Conservation (phyloP, 2,888 invertebrate genomes). For the Leptinotarsa haldemani region DNA sequence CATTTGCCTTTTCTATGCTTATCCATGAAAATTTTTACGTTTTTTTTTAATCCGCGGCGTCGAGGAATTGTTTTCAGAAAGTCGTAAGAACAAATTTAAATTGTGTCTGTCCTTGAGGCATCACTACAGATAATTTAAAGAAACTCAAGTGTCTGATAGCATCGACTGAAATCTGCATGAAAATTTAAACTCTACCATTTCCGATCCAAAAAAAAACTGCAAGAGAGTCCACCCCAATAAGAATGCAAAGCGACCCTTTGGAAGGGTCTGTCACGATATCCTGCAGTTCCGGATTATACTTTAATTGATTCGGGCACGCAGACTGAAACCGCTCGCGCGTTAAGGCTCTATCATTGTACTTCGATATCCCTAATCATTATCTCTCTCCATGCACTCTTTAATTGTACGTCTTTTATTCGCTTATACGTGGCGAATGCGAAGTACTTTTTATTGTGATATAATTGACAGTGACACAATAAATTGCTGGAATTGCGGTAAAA, state of each 20-base stretch:
- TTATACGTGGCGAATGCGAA: constrained; percentile 44
- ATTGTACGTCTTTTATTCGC: constrained; percentile 63
- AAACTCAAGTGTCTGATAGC: too few relatives aligned
- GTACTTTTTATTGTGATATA: constrained; percentile 44
- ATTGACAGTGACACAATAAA: constrained; percentile 39
- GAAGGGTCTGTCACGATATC: constrained; percentile 60
- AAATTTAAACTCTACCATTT: constrained; percentile 16
- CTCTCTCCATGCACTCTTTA: constrained; percentile 63
- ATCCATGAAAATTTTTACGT: too few relatives aligned
- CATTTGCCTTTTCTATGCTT: too few relatives aligned
- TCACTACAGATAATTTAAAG: too few relatives aligned
- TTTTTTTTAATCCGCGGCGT: too few relatives aligned
- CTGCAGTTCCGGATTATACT: constrained; percentile 71
- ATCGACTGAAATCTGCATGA: background rate
- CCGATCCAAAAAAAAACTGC: constrained; percentile 35
- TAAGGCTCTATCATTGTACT: constrained; percentile 64
- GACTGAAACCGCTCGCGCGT: constrained; percentile 64
- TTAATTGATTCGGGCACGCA: constrained; percentile 71
- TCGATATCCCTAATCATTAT: constrained; percentile 66
- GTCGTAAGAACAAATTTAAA: too few relatives aligned
- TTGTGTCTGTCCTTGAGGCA: too few relatives aligned
- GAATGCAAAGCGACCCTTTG: constrained; percentile 36
- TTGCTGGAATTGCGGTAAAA: constrained; percentile 20
- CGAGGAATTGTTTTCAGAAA: too few relatives aligned
- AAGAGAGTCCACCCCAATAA: constrained; percentile 40